Evolutionary conservation across 2,797 vertebrate genomes (phyloP).

Genomic region (Acipenser ruthenus): DNA sequence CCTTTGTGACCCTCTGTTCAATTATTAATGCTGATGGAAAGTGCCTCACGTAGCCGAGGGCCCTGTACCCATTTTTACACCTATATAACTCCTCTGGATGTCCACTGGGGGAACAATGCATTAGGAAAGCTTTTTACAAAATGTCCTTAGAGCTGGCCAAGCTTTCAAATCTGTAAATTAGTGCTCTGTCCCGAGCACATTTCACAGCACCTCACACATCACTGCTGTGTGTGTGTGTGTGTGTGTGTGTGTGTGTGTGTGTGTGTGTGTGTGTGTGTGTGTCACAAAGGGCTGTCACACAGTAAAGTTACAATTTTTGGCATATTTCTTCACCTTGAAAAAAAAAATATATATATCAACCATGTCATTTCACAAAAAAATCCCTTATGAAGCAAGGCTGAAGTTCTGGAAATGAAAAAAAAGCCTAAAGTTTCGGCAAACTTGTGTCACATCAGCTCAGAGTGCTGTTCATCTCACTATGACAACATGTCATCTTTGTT

Average conservation of each 20-base stretch:
- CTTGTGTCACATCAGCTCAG: slow-evolving; percentile 65
- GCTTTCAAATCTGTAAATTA: slow-evolving; percentile 22
- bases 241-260: neutral
- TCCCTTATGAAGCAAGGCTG: neutral
- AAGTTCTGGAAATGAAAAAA: neutral
- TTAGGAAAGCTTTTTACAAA: slow-evolving; percentile 45
- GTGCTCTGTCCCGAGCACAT: too few species aligned
- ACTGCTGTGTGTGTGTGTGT: too few species aligned
- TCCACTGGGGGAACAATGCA: slow-evolving; percentile 36
- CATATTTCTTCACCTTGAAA: slow-evolving; percentile 32
- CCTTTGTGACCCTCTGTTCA: slow-evolving; percentile 29
- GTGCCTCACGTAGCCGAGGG: slow-evolving; percentile 3
- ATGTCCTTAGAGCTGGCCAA: slow-evolving; percentile 23
- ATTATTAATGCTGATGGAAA: slow-evolving; percentile 40
- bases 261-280: neutral
- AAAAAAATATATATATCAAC: neutral
- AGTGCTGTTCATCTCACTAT: slow-evolving; percentile 67
- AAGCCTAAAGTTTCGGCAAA: slow-evolving; percentile 14
- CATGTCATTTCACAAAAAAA: neutral
- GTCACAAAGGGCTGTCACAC: slow-evolving; percentile 5
- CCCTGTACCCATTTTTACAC: slow-evolving; percentile 16
- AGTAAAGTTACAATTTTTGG: slow-evolving; percentile 41
- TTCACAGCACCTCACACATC: neutral
- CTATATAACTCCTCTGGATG: slow-evolving; percentile 14
- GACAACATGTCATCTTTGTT: slow-evolving; percentile 66